These are phyloP conservation scores for Papilio aristodemus DNA, from an alignment of 1,140 invertebrate genomes.

Conservation along the genomic window DNA sequence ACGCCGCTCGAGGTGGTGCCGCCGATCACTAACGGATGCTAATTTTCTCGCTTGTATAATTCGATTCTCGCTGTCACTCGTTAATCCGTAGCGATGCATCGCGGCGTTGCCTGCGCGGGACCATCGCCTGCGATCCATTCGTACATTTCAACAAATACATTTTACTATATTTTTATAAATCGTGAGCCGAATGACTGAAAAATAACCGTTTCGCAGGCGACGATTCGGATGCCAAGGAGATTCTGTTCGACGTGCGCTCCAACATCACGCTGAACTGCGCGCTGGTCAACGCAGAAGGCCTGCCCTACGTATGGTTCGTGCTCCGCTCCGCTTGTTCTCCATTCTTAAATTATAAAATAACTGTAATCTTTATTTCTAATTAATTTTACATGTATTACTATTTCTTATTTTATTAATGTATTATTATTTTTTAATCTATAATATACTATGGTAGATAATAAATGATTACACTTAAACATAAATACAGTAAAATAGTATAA, in stretches of 20 bases:
- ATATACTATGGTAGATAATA: too few species aligned
- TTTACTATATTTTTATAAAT: background rate
- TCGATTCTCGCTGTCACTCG: constrained; percentile 2
- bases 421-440: too few species aligned
- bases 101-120: constrained; percentile 4
- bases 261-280: constrained; percentile 45
- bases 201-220: constrained; percentile 16
- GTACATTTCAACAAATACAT: too few species aligned
- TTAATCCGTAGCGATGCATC: background rate
- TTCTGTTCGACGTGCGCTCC: constrained; percentile 47
- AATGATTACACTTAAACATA: too few species aligned
- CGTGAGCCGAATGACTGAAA: constrained; percentile 12
- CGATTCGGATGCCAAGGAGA: constrained; percentile 30
- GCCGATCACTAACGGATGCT: constrained; percentile 6
- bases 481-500: too few species aligned
- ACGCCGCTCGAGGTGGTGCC: constrained; percentile 24
- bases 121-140: constrained; percentile 3
- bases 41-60: constrained; percentile 26
- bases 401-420: too few species aligned
- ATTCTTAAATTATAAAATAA: too few species aligned
- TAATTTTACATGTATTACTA: too few species aligned
- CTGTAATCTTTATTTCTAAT: too few species aligned
- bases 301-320: constrained; percentile 44
- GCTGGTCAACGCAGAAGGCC: constrained; percentile 38
- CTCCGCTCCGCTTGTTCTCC: too few species aligned